Evolutionary conservation across 1,140 invertebrate genomes (phyloP).

Genomic region (Drosophila funebris): DNA sequence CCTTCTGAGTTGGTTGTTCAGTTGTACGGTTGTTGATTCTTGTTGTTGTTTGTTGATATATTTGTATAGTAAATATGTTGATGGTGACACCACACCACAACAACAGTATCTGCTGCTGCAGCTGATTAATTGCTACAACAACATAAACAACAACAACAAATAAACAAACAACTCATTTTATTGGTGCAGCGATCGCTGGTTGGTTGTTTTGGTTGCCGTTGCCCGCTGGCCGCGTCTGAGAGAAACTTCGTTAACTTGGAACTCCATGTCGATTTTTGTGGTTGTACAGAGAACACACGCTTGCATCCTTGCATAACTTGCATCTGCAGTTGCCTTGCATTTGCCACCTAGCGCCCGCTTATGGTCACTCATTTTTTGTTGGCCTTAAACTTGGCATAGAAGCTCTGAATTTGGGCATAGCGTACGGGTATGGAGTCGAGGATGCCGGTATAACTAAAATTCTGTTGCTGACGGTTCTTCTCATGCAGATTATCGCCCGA

Average conservation of each 20-base stretch:
- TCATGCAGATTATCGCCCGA: constrained; percentile 80
- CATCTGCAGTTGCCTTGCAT: constrained; percentile 64
- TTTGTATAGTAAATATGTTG: background rate
- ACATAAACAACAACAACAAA: constrained; percentile 33
- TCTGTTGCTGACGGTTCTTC: constrained; percentile 77
- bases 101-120: background rate
- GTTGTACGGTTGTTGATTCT: constrained; percentile 16
- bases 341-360: constrained; percentile 62
- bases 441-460: constrained; percentile 82
- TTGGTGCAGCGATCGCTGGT: constrained; percentile 62
- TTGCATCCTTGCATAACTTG: constrained; percentile 73
- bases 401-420: constrained; percentile 81
- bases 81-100: background rate
- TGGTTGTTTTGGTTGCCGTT: constrained; percentile 46
- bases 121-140: constrained; percentile 1
- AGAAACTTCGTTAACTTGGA: constrained; percentile 75
- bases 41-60: too few species aligned
- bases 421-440: constrained; percentile 82
- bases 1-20: constrained; percentile 9
- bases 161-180: constrained; percentile 26
- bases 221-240: constrained; percentile 54
- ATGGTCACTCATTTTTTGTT: constrained; percentile 78
- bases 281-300: constrained; percentile 71
- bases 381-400: constrained; percentile 81
- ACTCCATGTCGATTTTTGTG: constrained; percentile 75